phyloP scores from a whole-genome alignment of 2,113 vertebrate genomes.

The Oncorhynchus tshawytscha region DNA sequence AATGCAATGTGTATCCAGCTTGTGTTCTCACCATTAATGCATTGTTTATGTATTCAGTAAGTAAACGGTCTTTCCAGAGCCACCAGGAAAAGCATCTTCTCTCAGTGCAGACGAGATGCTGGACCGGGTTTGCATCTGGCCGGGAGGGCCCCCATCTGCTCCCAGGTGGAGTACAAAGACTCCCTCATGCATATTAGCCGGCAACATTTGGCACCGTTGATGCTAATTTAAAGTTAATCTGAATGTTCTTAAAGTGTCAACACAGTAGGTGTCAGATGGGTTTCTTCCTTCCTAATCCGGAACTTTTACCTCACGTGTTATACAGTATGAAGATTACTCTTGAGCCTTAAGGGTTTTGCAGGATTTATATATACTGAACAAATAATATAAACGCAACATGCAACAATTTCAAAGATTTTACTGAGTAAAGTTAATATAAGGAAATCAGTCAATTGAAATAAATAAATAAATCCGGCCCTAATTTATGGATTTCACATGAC shows the following conservation, averaged over 20 bases:
- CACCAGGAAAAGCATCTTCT: background rate
- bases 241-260: background rate
- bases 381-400: no score
- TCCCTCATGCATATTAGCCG: background rate
- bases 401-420: no score
- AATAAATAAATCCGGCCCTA: no score
- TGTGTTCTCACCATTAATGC: background rate
- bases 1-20: background rate
- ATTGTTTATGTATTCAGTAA: background rate
- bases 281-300: background rate
- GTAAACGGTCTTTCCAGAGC: no score
- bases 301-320: background rate
- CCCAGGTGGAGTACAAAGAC: conserved; percentile 9
- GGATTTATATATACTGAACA: background rate
- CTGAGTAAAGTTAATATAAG: no score
- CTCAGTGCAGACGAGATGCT: background rate
- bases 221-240: background rate
- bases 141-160: conserved; percentile 4
- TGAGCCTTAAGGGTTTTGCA: background rate
- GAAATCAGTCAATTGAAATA: no score
- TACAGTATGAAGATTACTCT: background rate
- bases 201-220: background rate
- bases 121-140: conserved; percentile 4
- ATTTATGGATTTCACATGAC: no score
- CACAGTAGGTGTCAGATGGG: background rate